Evolutionary conservation across 2,113 vertebrate genomes (phyloP), one percentile per base, ranked within the genome.

Genomic region (Eudorcas thomsonii): DNA sequence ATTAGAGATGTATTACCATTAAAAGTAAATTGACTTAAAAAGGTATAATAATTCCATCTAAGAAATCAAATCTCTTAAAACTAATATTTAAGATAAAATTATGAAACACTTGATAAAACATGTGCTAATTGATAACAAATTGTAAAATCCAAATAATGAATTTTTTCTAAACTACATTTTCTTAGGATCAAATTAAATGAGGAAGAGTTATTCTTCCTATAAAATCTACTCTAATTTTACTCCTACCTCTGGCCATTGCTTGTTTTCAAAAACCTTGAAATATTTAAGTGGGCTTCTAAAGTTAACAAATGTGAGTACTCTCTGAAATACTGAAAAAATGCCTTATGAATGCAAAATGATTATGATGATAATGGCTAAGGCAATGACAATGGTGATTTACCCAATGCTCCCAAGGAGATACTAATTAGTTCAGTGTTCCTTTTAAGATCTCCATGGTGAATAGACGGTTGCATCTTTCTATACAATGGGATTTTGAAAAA

Each of bases 81-180:
- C 36, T 54, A 90, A 60, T 92, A 80, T 90, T 84, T 96, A 77
- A 96, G 26, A 59, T 81, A 96, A 90, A 90, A 90, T 36, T 86
- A 87, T 48, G 7, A 91, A 96, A 74, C 12, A 60, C 52, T 16
- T 80, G 28, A 88, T 93, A 88, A 87, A 94, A 64, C 8, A 26
- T 33, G 13, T 78, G 64, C 28, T 74, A 92, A 87, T 16, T 94
- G 48, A 82, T 83, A 60, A 87, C 64, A 26, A 92, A 90, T 87
- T 92, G 81, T n/a, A 90, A 82, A 93, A 85, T 48, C 45, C 45
- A 96, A 97, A 84, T 80, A 71, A 52, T 95, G 26, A 88, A 25
- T 59, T 91, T 95, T 84, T 93, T 55, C 77, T 30, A 83, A 97
- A 88, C 39, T 84, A 78, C 16, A 90, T 78, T 93, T 93, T 84